Evolutionary conservation across 2,888 invertebrate genomes (phyloP), one percentile per base, ranked within the genome.

Genomic region (Conistra vaccinii): DNA sequence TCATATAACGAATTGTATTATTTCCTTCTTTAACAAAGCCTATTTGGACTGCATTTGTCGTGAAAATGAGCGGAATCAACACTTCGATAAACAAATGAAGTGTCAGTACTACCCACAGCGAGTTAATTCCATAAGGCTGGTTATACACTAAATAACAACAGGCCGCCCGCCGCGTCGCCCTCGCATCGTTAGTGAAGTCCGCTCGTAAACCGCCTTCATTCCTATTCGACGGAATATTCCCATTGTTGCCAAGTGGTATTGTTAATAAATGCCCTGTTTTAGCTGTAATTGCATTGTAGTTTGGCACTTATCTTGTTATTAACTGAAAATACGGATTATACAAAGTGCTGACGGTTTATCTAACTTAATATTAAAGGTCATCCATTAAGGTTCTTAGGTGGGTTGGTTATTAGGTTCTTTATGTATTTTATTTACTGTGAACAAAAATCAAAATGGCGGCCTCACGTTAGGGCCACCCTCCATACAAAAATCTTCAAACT

Each of bases 221-320:
- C 85, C 84, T 86, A 87, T 90, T 77, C 84, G 81, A 85, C 85
- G 82, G 85, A 87, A 90, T 87, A 88, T 85, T 84, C 87, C 83
- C 86, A 84, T 91, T 90, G 91, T 91, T 89, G 86, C 90, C 88
- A 89, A 91, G 89, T 89, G 73, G 87, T 78, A 84, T 80, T 88
- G 90, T 91, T 91, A 92, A 91, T 92, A 91, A 63, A 83, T 29
- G 61, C 45, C 35, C 26, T 66, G 74, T 73, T 72, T 76, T 62
- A 68, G 60, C 68, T 7, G 70, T 81, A 70, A 81, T 76, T 73
- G 70, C 51, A 62, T 69, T 71, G 60, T 70, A 81, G 35, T 80
- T 80, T 60, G 39, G 45, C 53, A 72, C 26, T 78, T 71, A 68
- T 29, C 60, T 45, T 42, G 51, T 55, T 29, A 63, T 57, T 60